Conservation (phyloP, 2,797 vertebrate species). For the Microchirus variegatus region DNA sequence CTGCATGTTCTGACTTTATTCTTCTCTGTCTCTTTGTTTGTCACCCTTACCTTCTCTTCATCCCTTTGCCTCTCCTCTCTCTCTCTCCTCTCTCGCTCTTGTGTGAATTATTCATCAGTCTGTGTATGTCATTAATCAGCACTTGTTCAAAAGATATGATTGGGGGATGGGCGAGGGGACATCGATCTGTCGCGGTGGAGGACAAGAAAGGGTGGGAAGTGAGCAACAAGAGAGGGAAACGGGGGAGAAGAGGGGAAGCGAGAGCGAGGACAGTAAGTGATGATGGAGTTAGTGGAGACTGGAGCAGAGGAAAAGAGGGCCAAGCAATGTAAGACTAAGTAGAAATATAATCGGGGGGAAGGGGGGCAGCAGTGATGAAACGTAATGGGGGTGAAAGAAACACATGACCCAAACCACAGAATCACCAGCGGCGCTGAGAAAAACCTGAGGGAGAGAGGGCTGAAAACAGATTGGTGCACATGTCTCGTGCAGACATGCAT, state of each 20-base stretch:
- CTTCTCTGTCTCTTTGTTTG: conserved; percentile 50
- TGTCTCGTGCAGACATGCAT: conserved; percentile 68
- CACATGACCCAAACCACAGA: conserved; percentile 22
- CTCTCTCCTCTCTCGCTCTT: conserved; percentile 25
- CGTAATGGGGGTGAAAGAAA: conserved; percentile 1
- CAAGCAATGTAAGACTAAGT: conserved; percentile 15
- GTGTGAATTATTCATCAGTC: conserved; percentile 84
- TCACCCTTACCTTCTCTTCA: conserved; percentile 32
- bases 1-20: conserved; percentile 30
- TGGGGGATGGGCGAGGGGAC: conserved; percentile 35
- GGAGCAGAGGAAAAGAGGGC: conserved; percentile 13
- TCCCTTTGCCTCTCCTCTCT: conserved; percentile 21
- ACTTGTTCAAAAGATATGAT: conserved; percentile 82
- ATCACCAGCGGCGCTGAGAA: conserved; percentile 3
- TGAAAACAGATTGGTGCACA: conserved; percentile 61
- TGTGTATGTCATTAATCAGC: conserved; percentile 84
- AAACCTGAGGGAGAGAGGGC: conserved; percentile 9
- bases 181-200: conserved; percentile 58
- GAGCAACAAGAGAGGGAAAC: conserved; percentile 5
- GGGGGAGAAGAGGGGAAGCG: conserved; percentile 9
- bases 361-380: conserved; percentile 6
- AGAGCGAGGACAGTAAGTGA: conserved; percentile 16
- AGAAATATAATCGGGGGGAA: conserved; percentile 4
- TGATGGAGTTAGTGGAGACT: conserved; percentile 7
- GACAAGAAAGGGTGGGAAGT: conserved; percentile 34